Base-by-base conservation (phyloP, 2,888 invertebrate species). In the Argyresthia goedartella region DNA sequence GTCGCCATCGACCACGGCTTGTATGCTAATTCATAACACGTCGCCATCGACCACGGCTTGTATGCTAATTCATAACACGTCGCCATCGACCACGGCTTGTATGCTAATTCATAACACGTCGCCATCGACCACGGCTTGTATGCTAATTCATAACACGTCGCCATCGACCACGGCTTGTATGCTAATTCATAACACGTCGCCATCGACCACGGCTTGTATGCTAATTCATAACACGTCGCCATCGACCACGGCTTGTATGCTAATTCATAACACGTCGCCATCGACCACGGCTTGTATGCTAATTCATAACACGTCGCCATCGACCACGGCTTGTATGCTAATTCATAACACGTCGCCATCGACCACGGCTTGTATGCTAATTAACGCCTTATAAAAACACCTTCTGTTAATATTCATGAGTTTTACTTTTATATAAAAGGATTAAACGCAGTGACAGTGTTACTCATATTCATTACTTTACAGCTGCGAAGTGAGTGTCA, bases 61-160 rank as follows among this genome's bases (percentile, higher is more conserved):
- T 45, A 56, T 54, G 54, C 10, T 52, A 52, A 54, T 54, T 33
- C n/a, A n/a, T n/a, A n/a, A n/a, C n/a, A n/a, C n/a, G n/a, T n/a
- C n/a, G n/a, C n/a, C n/a, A n/a, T n/a, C n/a, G 45, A 50, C 49
- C 14, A 44, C 14, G 25, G 49, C 54, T 54, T 49, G 42, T 45
- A 56, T 54, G 54, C 10, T 52, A 52, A 54, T 54, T 33, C n/a
- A n/a, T n/a, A n/a, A n/a, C n/a, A n/a, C n/a, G n/a, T n/a, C n/a
- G n/a, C n/a, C n/a, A n/a, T n/a, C n/a, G 45, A 50, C 49, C 14
- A 44, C 14, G 25, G 49, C 54, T 54, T 49, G 42, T 45, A 56
- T 54, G 54, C 10, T 52, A 52, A 54, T 54, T 33, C n/a, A n/a
- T n/a, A n/a, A n/a, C n/a, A n/a, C n/a, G n/a, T n/a, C n/a, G n/a